Evolutionary conservation across 1,140 invertebrate genomes (phyloP).

Genomic region (Achroia grisella): DNA sequence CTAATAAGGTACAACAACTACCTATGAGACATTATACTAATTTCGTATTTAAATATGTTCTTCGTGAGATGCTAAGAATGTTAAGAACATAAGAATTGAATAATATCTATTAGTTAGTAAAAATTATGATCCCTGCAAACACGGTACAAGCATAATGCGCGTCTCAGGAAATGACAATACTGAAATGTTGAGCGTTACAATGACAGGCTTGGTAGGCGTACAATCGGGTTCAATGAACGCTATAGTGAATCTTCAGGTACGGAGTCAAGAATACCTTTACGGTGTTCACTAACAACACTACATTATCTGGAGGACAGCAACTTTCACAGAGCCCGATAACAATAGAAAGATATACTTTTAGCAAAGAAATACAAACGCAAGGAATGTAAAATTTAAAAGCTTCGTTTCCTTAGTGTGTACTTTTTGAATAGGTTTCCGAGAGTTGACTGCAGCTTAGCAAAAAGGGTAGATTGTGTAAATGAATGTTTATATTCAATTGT

Average conservation of each 20-base stretch:
- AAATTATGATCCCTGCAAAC: no score
- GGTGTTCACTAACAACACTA: slow-evolving; percentile 20
- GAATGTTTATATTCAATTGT: slow-evolving; percentile 1
- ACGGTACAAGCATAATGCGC: not conserved
- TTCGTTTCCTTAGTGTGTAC: slow-evolving; percentile 14
- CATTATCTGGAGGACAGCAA: slow-evolving; percentile 9
- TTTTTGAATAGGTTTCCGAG: slow-evolving; percentile 15
- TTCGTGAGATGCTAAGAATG: no score
- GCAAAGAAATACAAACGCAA: slow-evolving; percentile 20
- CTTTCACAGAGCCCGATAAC: slow-evolving; percentile 13
- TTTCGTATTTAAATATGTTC: no score
- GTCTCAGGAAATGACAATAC: slow-evolving; percentile 41
- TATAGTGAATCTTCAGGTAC: slow-evolving; percentile 54
- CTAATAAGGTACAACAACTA: no score
- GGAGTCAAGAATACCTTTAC: slow-evolving; percentile 23
- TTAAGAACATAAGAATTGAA: no score
- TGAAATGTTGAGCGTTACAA: slow-evolving; percentile 40
- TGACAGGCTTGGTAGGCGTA: slow-evolving; percentile 56
- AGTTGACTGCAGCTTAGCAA: slow-evolving; percentile 8
- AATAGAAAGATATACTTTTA: slow-evolving; percentile 16
- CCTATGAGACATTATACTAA: no score
- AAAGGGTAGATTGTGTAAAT: slow-evolving; percentile 7
- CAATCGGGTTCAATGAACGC: slow-evolving; percentile 54
- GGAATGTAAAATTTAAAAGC: slow-evolving; percentile 30
- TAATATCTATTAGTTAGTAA: no score